Evolutionary conservation across 2,888 invertebrate genomes (phyloP), one percentile per base, ranked within the genome.

Genomic region (Volucella inflata): DNA sequence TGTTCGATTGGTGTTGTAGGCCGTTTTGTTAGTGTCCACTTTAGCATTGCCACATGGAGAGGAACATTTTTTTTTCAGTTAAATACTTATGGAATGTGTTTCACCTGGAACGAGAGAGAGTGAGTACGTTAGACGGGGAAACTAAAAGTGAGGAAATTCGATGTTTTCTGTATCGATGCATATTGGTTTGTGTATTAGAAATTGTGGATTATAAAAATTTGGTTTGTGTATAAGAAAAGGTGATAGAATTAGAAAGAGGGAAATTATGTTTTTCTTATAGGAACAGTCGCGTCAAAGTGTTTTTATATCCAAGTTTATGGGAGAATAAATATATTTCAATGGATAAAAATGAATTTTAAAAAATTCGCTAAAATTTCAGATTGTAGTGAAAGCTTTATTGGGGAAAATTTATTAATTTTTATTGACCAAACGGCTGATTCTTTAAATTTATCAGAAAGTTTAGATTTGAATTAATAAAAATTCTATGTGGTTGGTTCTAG

Each of bases 11-110:
- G 57, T 65, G 57, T 53, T 16, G 76, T 57, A 53, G 68, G 75
- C 64, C 77, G 78, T 57, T 87, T 87, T 57, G 82, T 70, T 83
- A 84, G 87, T 30, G 87, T 82, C 88, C 88, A 88, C 87, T 88
- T 88, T 55, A 87, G 87, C 88, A 88, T 88, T 72, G 75, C 87
- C 78, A 68, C 83, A 36, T 42, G 65, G n/a, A 65, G 46, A 38
- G 44, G 14, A 51, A 53, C 72, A 72, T 79, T 4, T 30, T 79
- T 64, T 78, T 42, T 65, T n/a, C n/a, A 30, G 30, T 40, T 55
- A 48, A 14, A 62, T 46, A 16, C 21, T 11, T 51, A 17, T 60
- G 46, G 30, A 64, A 16, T 70, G 46, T 50, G 38, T 46, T 51
- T 42, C 11, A 21, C 9, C 79, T 79, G 65, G 21, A 65, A 60